These are phyloP conservation scores for Lepidurus apus DNA, from an alignment of 1,140 invertebrate genomes.

Conservation along the genomic window DNA sequence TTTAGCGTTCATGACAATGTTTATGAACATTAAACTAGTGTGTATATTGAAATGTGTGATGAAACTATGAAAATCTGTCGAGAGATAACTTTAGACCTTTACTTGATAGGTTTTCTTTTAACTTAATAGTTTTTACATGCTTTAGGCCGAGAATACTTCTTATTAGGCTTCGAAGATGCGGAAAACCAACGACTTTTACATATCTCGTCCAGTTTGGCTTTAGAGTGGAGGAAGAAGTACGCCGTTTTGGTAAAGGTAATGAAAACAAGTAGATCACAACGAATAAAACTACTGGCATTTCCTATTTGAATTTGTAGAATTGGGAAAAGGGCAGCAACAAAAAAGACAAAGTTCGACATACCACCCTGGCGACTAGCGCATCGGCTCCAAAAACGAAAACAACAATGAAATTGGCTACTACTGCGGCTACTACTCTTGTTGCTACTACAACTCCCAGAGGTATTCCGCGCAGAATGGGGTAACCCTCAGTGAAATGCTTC, in stretches of 20 bases:
- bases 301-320: slow-evolving; percentile 7
- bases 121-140: neutral
- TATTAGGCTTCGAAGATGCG: slow-evolving; percentile 33
- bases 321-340: slow-evolving; percentile 11
- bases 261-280: neutral
- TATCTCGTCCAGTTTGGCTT: slow-evolving; percentile 26
- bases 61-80: neutral
- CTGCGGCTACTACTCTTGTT: neutral
- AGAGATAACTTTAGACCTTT: neutral
- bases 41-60: neutral
- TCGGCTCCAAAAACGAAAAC: neutral
- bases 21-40: neutral
- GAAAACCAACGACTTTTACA: slow-evolving; percentile 31
- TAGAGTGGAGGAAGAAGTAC: slow-evolving; percentile 36
- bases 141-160: slow-evolving; percentile 34
- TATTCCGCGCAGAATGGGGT: neutral
- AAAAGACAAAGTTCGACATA: slow-evolving; percentile 27
- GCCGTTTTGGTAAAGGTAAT: slow-evolving; percentile 31
- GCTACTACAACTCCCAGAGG: neutral
- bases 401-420: neutral
- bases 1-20: neutral
- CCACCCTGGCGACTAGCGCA: slow-evolving; percentile 5
- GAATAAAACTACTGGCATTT: neutral
- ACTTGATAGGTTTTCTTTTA: neutral
- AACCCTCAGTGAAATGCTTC: neutral